phyloP scores from a whole-genome alignment of 2,113 vertebrate species.

The Numida meleagris region DNA sequence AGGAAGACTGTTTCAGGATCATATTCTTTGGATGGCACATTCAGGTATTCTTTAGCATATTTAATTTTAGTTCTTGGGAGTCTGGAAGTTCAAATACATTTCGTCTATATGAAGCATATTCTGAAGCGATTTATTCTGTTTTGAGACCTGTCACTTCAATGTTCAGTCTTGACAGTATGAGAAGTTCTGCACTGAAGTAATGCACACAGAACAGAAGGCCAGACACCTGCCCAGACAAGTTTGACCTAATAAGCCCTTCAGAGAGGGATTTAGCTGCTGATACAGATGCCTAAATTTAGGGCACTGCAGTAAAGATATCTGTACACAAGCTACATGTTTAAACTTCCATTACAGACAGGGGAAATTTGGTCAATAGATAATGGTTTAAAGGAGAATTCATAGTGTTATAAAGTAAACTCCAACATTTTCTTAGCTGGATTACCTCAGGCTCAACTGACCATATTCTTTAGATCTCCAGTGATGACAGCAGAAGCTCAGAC shows the following conservation, averaged over 20 bases:
- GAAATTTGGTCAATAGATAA: neutral
- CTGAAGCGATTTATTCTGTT: slow-evolving; percentile 26
- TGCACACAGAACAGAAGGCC: neutral
- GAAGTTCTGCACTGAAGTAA: neutral
- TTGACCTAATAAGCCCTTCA: neutral
- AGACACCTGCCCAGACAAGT: neutral
- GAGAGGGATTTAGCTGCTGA: neutral
- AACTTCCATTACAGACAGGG: neutral
- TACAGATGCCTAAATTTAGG: neutral
- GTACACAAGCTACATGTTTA: neutral
- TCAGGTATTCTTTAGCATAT: slow-evolving; percentile 14
- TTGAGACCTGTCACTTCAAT: slow-evolving; percentile 12
- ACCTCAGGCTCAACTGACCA: neutral
- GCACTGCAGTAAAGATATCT: neutral
- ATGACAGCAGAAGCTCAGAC: neutral
- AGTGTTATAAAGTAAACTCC: neutral
- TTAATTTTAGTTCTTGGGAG: slow-evolving; percentile 1
- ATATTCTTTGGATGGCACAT: neutral
- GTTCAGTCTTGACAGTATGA: neutral
- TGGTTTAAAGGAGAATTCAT: neutral
- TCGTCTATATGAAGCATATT: slow-evolving; percentile 16
- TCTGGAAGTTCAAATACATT: slow-evolving; percentile 12
- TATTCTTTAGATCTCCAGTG: neutral
- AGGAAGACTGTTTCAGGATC: neutral
- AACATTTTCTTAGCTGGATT: neutral